Evolutionary conservation across 2,797 vertebrate species (phyloP).

Genomic region (Gymnocypris eckloni): DNA sequence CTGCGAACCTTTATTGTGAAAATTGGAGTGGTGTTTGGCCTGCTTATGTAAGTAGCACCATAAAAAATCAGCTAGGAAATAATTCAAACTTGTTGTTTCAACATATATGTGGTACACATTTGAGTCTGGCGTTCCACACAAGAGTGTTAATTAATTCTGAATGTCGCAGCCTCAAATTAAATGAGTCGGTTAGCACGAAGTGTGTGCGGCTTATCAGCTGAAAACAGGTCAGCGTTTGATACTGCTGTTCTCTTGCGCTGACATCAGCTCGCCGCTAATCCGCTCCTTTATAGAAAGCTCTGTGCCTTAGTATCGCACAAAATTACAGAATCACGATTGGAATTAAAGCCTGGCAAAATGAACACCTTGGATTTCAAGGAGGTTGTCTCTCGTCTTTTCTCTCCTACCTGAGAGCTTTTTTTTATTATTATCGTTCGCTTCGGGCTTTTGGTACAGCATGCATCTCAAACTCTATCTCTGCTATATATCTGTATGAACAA

Average conservation of each 20-base stretch:
- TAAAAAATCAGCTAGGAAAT: slow-evolving; percentile 11
- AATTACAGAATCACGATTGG: slow-evolving; percentile 60
- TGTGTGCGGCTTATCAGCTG: slow-evolving; percentile 78
- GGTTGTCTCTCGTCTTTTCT: slow-evolving; percentile 5
- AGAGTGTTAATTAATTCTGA: slow-evolving; percentile 81
- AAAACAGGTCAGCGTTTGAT: slow-evolving; percentile 83
- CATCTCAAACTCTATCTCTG: slow-evolving; percentile 7
- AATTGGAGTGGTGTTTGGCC: neutral
- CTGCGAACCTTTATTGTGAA: slow-evolving; percentile 9
- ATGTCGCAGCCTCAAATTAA: slow-evolving; percentile 79
- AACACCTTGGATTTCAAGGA: slow-evolving; percentile 45
- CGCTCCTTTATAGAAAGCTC: slow-evolving; percentile 77
- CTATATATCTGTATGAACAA: slow-evolving; percentile 39
- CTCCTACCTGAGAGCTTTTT: slow-evolving; percentile 8
- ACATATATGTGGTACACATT: slow-evolving; percentile 59
- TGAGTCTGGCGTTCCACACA: slow-evolving; percentile 64
- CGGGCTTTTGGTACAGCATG: slow-evolving; percentile 5
- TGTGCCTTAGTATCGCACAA: slow-evolving; percentile 50
- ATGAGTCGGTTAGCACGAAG: slow-evolving; percentile 77
- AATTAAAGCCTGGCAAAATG: slow-evolving; percentile 45
- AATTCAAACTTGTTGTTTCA: slow-evolving; percentile 37
- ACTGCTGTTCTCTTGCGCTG: slow-evolving; percentile 76
- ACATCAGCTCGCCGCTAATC: slow-evolving; percentile 78
- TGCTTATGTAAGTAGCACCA: neutral
- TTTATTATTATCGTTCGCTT: neutral